Base-by-base conservation (phyloP, 2,888 invertebrate genomes). In the Macroteleia sp. region DNA sequence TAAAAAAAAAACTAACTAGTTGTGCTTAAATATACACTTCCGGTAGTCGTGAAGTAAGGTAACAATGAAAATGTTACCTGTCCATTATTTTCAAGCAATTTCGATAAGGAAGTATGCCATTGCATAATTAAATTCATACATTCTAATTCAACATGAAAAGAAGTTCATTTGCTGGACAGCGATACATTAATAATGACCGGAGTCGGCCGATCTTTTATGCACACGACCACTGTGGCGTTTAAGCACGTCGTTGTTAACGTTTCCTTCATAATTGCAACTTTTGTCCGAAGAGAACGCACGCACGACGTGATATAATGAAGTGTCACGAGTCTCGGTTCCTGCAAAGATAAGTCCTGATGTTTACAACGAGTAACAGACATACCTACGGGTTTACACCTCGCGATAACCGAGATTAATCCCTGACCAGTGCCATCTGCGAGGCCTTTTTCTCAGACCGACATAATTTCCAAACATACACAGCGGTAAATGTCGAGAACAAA, bases 261-360 rank as follows among this genome's bases (percentile, higher is more conserved):
- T 71, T 52, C 9, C 61, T 61, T 61, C 64, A 57, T 73, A 64
- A 73, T 64, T 57, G 64, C 73, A 28, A 54, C 39, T 62, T 62
- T 56, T 57, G 39, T 56, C 48, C 25, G 41, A 10, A 39, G 17
- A 34, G 1, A 25, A 39, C 9, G 16, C 22, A 10, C 17, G 34
- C 39, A n/a, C 28, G 41, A 50, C 52, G 66, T 67, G 52, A 61
- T 57, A 56, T 62, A 75, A 75, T 48, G 56, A 67, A 59, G 62
- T 74, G 78, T 78, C 81, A 70, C 74, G 56, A 78, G 82, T 81
- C 80, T 81, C 84, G 83, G 81, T 85, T 86, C 81, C 80, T 80
- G 82, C 76, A 71, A 74, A 85, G 86, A 86, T 86, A 86, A 85
- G 85, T 66, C 54, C 52, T 81, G 79, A 83, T 85, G 82, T 86